These are phyloP conservation scores for Fissipunctia ypsillon DNA, from an alignment of 2,888 invertebrate genomes.

Conservation along the genomic window DNA sequence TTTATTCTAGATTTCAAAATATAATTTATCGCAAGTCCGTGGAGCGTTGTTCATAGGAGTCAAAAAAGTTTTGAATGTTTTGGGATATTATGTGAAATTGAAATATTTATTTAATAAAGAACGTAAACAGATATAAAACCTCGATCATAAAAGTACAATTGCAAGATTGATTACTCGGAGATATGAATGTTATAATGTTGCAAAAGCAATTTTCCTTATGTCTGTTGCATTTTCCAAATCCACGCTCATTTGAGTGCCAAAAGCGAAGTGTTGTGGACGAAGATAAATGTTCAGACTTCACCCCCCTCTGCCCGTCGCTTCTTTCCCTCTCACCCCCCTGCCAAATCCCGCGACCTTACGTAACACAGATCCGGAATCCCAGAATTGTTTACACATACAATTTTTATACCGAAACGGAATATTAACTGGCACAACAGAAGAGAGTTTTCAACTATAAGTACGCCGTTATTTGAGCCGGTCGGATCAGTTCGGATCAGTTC, in stretches of 20 bases:
- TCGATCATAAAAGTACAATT: background rate
- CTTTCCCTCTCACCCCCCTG: background rate
- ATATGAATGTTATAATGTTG: conserved; percentile 9
- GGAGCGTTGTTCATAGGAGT: background rate
- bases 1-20: background rate
- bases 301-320: background rate
- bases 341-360: conserved; percentile 34
- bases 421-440: conserved; percentile 23
- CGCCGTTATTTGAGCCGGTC: conserved; percentile 4
- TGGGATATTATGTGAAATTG: background rate
- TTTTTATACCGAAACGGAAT: conserved; percentile 33
- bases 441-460: conserved; percentile 36
- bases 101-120: background rate
- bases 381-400: conserved; percentile 52
- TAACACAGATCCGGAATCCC: conserved; percentile 35
- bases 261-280: conserved; percentile 55
- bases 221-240: conserved; percentile 60
- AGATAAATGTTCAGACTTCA: conserved; percentile 55
- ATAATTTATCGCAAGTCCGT: background rate
- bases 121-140: background rate
- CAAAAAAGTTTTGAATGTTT: background rate
- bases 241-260: conserved; percentile 54
- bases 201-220: conserved; percentile 37
- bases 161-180: background rate
- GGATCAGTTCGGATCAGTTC: conserved; percentile 18